Evolutionary conservation across 2,888 invertebrate genomes (phyloP).

Genomic region (Galeopsomyia nigrocyanea): DNA sequence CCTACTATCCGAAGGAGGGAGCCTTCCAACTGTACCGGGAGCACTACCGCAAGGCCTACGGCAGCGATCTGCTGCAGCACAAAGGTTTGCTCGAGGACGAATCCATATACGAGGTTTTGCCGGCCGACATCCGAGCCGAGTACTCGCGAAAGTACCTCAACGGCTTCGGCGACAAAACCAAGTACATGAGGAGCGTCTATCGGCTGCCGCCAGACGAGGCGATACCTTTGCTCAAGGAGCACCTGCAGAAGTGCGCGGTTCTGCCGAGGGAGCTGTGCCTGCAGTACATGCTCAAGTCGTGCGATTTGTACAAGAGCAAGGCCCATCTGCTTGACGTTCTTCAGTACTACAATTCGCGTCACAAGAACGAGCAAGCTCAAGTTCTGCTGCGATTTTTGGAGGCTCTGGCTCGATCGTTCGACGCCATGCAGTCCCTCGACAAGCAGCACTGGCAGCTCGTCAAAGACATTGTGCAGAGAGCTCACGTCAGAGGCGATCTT

Average conservation of each 20-base stretch:
- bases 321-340: slow-evolving; percentile 55
- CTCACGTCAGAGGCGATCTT: slow-evolving; percentile 44
- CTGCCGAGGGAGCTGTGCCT: neutral
- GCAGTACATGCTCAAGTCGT: slow-evolving; percentile 57
- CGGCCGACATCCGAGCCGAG: neutral
- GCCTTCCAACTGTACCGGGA: neutral
- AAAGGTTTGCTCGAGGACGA: neutral
- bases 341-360: slow-evolving; percentile 55
- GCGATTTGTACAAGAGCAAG: slow-evolving; percentile 60
- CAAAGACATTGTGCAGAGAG: slow-evolving; percentile 53
- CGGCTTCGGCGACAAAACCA: slow-evolving; percentile 8
- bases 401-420: slow-evolving; percentile 33
- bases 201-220: slow-evolving; percentile 8
- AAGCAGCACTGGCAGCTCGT: slow-evolving; percentile 57
- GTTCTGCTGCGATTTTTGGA: slow-evolving; percentile 1
- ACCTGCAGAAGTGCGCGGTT: neutral
- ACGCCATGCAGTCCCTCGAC: slow-evolving; percentile 50
- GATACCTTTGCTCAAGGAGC: slow-evolving; percentile 15
- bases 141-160: too few relatives aligned
- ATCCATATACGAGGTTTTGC: neutral
- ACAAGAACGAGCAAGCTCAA: slow-evolving; percentile 59
- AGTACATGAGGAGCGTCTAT: neutral
- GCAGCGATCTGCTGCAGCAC: slow-evolving; percentile 16
- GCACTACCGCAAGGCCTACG: slow-evolving; percentile 11
- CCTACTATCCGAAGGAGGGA: slow-evolving; percentile 33